Evolutionary conservation across 2,888 invertebrate genomes (phyloP).

Genomic region (Caenorhabditis sp.): DNA sequence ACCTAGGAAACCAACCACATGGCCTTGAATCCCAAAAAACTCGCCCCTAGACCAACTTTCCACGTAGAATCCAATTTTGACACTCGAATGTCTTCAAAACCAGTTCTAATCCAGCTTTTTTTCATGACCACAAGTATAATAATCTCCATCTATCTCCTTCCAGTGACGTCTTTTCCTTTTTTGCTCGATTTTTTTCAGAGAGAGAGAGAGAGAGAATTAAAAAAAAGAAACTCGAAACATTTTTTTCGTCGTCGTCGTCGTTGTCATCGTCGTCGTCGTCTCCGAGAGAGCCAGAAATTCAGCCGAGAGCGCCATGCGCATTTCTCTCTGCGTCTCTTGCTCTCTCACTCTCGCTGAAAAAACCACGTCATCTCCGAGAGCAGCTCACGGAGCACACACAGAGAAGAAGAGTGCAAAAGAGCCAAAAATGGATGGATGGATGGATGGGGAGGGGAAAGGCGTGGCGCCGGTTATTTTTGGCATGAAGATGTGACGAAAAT

Average conservation of each 20-base stretch:
- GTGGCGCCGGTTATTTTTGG: conserved; percentile 25
- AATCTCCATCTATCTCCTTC: background rate
- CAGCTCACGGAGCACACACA: background rate
- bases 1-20: no score
- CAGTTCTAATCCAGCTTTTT: no score
- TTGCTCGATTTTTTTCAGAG: no score
- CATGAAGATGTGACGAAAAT: conserved; percentile 13
- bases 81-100: no score
- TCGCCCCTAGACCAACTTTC: no score
- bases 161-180: background rate
- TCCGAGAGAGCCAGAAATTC: background rate
- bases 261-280: conserved; percentile 4
- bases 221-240: conserved; percentile 1
- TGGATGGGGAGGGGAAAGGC: conserved; percentile 1
- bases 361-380: background rate
- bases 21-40: no score
- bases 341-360: conserved; percentile 9
- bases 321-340: background rate
- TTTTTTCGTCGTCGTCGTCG: conserved; percentile 5
- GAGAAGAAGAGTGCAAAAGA: conserved; percentile 16
- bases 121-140: background rate
- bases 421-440: conserved; percentile 9
- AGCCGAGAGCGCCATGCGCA: background rate
- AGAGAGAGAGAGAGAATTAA: no score
- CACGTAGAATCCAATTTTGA: no score